These are phyloP conservation scores for Eilema caniola DNA, from an alignment of 2,888 invertebrate genomes.

Conservation along the genomic window DNA sequence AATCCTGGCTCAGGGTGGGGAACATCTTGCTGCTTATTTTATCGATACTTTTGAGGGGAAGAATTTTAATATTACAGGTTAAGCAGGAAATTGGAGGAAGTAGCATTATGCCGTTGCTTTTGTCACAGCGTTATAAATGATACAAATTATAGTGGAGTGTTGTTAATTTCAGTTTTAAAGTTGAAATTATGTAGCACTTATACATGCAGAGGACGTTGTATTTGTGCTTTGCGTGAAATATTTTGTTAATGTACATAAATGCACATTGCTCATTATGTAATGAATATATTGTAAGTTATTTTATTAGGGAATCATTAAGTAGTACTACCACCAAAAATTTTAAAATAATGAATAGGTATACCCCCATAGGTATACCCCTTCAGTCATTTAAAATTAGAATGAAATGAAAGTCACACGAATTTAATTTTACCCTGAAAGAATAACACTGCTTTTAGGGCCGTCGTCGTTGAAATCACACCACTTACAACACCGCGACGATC, in stretches of 20 bases:
- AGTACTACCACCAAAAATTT: too few relatives aligned
- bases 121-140: slow-evolving; percentile 30
- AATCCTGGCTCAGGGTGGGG: slow-evolving; percentile 42
- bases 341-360: too few relatives aligned
- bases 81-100: slow-evolving; percentile 29
- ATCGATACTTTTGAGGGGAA: slow-evolving; percentile 39
- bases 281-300: too few relatives aligned
- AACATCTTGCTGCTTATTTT: slow-evolving; percentile 30
- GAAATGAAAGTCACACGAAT: too few relatives aligned
- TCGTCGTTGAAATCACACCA: too few relatives aligned
- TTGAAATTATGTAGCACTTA: slow-evolving; percentile 35
- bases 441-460: too few relatives aligned
- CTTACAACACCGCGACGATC: too few relatives aligned
- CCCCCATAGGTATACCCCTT: too few relatives aligned
- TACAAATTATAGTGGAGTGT: slow-evolving; percentile 34
- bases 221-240: neutral
- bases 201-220: slow-evolving; percentile 25
- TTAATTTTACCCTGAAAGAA: too few relatives aligned
- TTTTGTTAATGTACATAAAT: neutral
- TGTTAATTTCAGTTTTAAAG: slow-evolving; percentile 29
- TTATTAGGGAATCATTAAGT: too few relatives aligned
- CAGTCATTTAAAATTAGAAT: too few relatives aligned
- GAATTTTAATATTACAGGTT: slow-evolving; percentile 41
- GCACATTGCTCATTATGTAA: too few relatives aligned
- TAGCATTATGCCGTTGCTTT: slow-evolving; percentile 29